Evolutionary conservation across 2,113 vertebrate genomes (phyloP).

Genomic region (Myocastor coypus): DNA sequence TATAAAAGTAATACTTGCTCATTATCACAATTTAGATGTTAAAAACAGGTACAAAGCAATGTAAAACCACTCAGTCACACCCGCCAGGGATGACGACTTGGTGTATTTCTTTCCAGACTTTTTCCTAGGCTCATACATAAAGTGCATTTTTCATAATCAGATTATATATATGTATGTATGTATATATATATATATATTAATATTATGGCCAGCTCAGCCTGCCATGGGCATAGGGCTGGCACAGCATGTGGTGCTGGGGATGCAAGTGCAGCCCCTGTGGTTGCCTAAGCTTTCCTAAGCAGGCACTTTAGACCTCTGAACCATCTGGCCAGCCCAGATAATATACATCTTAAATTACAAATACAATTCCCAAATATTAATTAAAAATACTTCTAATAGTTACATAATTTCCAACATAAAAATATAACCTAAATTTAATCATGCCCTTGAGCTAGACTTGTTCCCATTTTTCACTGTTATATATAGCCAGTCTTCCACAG

Average conservation of each 20-base stretch:
- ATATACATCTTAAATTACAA: conserved; percentile 21
- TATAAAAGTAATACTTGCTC: conserved; percentile 11
- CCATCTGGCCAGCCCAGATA: background rate
- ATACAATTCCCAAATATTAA: conserved; percentile 10
- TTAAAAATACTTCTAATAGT: conserved; percentile 11
- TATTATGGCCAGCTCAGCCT: no score
- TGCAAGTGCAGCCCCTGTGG: no score
- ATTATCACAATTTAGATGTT: conserved; percentile 6
- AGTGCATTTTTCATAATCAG: conserved; percentile 40
- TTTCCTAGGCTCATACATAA: background rate
- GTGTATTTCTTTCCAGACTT: background rate
- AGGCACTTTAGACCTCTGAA: no score
- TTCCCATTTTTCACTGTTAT: conserved; percentile 21
- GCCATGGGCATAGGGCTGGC: no score
- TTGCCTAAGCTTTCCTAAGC: no score
- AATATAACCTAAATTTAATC: conserved; percentile 28
- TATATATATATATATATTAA: background rate
- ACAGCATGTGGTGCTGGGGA: no score
- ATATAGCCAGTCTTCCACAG: conserved; percentile 26
- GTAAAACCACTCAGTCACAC: background rate
- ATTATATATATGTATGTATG: conserved; percentile 30
- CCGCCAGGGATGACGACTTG: background rate
- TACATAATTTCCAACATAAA: background rate
- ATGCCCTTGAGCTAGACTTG: conserved; percentile 3
- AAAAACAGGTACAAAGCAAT: conserved; percentile 26